Percentiles rank a stretch among this genome's conserved stretches.
Evolutionary conservation across 1,140 invertebrate species (phyloP).

Genomic region (Formica selysi): DNA sequence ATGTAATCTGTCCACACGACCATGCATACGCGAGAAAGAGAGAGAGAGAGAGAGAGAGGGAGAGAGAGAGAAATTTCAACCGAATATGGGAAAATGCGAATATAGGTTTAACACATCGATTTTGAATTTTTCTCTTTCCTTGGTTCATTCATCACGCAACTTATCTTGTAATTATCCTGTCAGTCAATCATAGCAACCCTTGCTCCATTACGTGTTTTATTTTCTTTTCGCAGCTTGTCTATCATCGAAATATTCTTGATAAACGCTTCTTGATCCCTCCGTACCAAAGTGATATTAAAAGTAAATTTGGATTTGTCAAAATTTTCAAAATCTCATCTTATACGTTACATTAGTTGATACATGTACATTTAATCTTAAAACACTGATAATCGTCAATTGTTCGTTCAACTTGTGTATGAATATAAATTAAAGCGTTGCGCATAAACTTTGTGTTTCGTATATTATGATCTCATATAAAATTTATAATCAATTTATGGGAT

Average conservation of each 20-base stretch:
- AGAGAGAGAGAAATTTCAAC: neutral
- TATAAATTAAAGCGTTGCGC: neutral
- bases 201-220: constrained; percentile 24
- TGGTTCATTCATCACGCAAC: neutral
- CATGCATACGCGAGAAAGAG: neutral
- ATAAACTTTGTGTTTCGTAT: neutral
- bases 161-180: constrained; percentile 65
- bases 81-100: constrained; percentile 15
- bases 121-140: constrained; percentile 29
- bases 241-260: constrained; percentile 37
- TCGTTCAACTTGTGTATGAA: neutral
- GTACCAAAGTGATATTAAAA: neutral
- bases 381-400: neutral
- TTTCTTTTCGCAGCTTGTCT: constrained; percentile 46
- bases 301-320: neutral
- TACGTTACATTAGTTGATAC: neutral
- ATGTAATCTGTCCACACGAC: neutral
- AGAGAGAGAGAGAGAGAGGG: too few relatives aligned
- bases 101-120: constrained; percentile 13
- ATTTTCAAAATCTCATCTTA: neutral
- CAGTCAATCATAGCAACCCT: constrained; percentile 54
- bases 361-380: neutral
- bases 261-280: neutral
- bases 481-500: neutral
- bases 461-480: neutral